Evolutionary conservation across 2,888 invertebrate species (phyloP), one percentile per base, ranked within the genome.

Genomic region (Phania funesta): DNA sequence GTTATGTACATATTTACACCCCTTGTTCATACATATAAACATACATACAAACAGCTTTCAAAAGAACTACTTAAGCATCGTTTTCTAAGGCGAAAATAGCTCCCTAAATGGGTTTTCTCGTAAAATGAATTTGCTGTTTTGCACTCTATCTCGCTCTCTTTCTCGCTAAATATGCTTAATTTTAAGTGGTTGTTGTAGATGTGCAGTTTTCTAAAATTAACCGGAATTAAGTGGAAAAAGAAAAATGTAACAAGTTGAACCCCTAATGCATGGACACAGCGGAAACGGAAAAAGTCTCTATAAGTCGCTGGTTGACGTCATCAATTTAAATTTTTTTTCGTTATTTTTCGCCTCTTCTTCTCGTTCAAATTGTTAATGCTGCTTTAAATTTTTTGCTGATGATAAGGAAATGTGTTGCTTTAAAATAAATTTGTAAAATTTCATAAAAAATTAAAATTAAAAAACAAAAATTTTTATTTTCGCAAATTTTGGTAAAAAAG

Each of bases 281-380:
- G 84, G 84, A 84, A 84, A 80, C 84, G 84, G 84, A 84, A 83
- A 80, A 80, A 67, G 76, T 75, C 64, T 56, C 75, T 52, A 41
- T 78, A 11, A 32, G 20, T 48, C 22, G 20, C 16, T 60, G 48
- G n/a, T 1, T n/a, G n/a, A n/a, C 24, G 26, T 22, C 29, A 46
- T 71, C 50, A 35, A 58, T 65, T 73, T 11, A 8, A 73, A 74
- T 46, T 44, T 18, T 20, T 5, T n/a, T 24, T n/a, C 26, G n/a
- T 64, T 67, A 22, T 77, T 41, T 64, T 4, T 3, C n/a, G n/a
- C 26, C 8, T 20, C 16, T 32, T 56, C 11, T 38, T 22, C n/a
- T 20, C 3, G 4, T 56, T 26, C 29, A 38, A 7, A 0, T 11
- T 24, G 32, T 48, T 38, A n/a, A 5, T 56, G 54, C 11, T 52